Conservation (phyloP, 2,888 invertebrate species). For the Drosophila acutilabella region DNA sequence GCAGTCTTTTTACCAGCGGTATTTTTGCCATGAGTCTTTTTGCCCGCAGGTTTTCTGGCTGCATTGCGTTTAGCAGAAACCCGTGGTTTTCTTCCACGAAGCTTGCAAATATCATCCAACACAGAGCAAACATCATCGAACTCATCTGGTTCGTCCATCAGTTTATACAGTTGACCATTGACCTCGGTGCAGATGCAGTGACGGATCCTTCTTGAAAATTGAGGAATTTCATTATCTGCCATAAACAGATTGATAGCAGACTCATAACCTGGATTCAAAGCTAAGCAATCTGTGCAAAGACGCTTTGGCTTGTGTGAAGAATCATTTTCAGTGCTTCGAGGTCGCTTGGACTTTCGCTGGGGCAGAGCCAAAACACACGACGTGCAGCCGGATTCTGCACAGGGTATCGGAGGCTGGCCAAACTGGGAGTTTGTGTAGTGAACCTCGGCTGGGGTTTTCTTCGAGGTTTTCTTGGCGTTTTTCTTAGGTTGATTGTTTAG, state of each 20-base stretch:
- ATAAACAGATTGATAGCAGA: neutral
- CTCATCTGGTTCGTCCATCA: slow-evolving; percentile 13
- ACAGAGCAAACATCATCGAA: neutral
- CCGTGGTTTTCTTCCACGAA: neutral
- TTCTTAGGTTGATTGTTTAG: neutral
- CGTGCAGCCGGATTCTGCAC: neutral
- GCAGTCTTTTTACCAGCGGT: too few relatives aligned
- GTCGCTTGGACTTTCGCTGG: neutral
- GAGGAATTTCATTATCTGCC: neutral
- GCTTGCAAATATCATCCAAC: neutral
- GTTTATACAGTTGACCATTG: slow-evolving; percentile 6
- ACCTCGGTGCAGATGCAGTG: slow-evolving; percentile 35
- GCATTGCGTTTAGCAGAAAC: neutral
- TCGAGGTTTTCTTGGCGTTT: accelerated
- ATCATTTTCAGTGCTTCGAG: neutral
- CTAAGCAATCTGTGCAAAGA: neutral
- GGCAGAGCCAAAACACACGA: neutral
- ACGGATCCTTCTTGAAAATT: neutral
- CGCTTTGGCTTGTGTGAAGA: neutral
- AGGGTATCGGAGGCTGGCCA: neutral
- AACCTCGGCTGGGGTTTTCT: neutral
- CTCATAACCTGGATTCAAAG: neutral
- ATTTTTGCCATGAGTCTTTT: neutral
- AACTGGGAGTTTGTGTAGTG: slow-evolving; percentile 35
- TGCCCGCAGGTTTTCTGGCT: neutral